Conservation (phyloP, 2,797 vertebrate species). For the Sebastes itinus region DNA sequence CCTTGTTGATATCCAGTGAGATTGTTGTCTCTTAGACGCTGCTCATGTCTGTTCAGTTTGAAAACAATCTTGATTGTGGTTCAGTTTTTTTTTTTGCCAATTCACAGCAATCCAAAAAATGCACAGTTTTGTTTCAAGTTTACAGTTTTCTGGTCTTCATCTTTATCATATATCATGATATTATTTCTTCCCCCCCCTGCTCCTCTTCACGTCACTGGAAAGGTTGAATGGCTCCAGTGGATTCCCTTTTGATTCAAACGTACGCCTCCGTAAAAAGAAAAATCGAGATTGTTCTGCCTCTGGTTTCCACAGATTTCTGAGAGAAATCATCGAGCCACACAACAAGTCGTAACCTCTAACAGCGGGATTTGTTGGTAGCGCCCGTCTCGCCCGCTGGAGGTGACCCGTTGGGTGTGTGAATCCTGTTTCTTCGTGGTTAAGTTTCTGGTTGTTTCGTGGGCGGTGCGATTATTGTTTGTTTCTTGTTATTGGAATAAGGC, state of each 20-base stretch:
- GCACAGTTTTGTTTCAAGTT: constrained; percentile 74
- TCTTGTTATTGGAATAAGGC: constrained; percentile 86
- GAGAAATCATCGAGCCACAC: constrained; percentile 14
- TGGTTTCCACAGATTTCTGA: constrained; percentile 33
- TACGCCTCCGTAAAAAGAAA: constrained; percentile 60
- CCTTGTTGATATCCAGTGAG: constrained; percentile 84
- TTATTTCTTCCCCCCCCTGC: constrained; percentile 14
- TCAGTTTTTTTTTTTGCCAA: constrained; percentile 62
- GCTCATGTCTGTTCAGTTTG: constrained; percentile 78
- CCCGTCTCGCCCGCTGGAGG: constrained; percentile 22
- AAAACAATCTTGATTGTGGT: constrained; percentile 81
- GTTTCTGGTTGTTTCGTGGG: constrained; percentile 45
- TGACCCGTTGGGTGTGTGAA: constrained; percentile 26
- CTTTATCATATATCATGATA: constrained; percentile 65
- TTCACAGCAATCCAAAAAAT: constrained; percentile 75
- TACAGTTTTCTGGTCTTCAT: constrained; percentile 81
- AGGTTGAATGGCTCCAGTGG: constrained; percentile 13
- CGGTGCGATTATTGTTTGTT: constrained; percentile 22
- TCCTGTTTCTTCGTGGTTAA: constrained; percentile 51
- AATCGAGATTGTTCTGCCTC: constrained; percentile 62
- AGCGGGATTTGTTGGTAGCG: constrained; percentile 6
- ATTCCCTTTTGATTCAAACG: constrained; percentile 63
- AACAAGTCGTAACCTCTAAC: neutral
- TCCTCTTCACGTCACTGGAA: constrained; percentile 40
- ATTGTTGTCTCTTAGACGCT: constrained; percentile 82